phyloP scores from a whole-genome alignment of 1,140 invertebrate species.

The Battus philenor region DNA sequence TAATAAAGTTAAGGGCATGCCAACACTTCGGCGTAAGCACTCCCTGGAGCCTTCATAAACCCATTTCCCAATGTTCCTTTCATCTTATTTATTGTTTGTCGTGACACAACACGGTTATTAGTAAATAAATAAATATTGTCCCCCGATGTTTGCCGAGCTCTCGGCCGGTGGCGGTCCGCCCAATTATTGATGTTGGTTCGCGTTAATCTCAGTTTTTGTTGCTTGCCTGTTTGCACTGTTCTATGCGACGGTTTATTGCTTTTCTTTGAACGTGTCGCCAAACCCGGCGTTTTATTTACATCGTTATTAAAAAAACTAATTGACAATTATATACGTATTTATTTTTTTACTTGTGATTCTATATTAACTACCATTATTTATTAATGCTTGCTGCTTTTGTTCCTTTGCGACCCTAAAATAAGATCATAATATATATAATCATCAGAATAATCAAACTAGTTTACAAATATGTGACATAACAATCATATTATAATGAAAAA shows the following conservation, averaged over 20 bases:
- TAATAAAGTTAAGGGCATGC: slow-evolving; percentile 15
- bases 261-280: slow-evolving; percentile 28
- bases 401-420: too few species aligned
- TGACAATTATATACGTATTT: too few species aligned
- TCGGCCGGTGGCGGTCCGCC: slow-evolving; percentile 42
- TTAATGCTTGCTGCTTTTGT: too few species aligned
- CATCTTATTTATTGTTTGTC: slow-evolving; percentile 68
- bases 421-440: too few species aligned
- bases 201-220: slow-evolving; percentile 58
- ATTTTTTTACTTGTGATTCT: too few species aligned
- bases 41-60: slow-evolving; percentile 66
- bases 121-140: slow-evolving; percentile 71
- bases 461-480: too few species aligned
- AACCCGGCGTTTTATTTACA: too few species aligned
- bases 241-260: slow-evolving; percentile 38
- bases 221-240: slow-evolving; percentile 37
- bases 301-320: too few species aligned
- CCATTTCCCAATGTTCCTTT: slow-evolving; percentile 65
- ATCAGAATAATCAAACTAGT: too few species aligned
- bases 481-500: too few species aligned
- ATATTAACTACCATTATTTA: too few species aligned
- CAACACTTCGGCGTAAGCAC: slow-evolving; percentile 26
- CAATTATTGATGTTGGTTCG: slow-evolving; percentile 51
- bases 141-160: slow-evolving; percentile 54
- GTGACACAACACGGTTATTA: slow-evolving; percentile 60